A percentile compares a stretch with the other conserved stretches of the same genome.
These are phyloP conservation scores for Corbicula japonica DNA, from an alignment of 2,888 invertebrate species.

Conservation along the genomic window DNA sequence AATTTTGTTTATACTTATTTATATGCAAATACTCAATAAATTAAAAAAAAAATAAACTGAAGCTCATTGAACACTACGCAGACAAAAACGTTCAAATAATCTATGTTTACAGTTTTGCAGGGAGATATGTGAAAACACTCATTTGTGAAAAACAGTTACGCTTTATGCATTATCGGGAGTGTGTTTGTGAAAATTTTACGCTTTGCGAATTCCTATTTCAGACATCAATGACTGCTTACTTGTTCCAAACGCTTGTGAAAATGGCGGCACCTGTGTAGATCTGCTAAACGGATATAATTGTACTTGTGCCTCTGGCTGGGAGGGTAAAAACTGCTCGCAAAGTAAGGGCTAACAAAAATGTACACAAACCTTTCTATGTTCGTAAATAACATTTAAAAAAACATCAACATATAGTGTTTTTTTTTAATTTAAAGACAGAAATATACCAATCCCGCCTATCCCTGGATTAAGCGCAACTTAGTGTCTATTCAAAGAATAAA, in stretches of 20 bases:
- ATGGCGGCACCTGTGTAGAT: background rate
- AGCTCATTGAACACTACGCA: no score
- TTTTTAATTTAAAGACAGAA: background rate
- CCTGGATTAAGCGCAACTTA: no score
- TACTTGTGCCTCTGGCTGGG: background rate
- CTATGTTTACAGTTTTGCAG: no score
- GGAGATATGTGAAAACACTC: background rate
- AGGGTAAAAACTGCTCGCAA: background rate
- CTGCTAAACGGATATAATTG: background rate
- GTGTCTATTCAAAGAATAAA: no score
- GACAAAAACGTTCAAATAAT: no score
- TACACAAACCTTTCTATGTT: background rate
- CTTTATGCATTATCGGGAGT: background rate
- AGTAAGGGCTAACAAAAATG: slow-evolving; percentile 1
- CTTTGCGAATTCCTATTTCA: background rate
- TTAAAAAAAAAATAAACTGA: no score
- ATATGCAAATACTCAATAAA: no score
- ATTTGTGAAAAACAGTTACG: background rate
- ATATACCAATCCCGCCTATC: background rate
- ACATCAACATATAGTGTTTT: background rate
- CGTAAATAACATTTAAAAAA: background rate
- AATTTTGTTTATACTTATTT: no score
- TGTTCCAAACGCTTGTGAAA: background rate
- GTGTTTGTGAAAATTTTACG: background rate
- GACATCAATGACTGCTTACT: background rate